These are phyloP conservation scores for Sceloporus undulatus DNA, from an alignment of 2,113 vertebrate species.

Conservation along the genomic window DNA sequence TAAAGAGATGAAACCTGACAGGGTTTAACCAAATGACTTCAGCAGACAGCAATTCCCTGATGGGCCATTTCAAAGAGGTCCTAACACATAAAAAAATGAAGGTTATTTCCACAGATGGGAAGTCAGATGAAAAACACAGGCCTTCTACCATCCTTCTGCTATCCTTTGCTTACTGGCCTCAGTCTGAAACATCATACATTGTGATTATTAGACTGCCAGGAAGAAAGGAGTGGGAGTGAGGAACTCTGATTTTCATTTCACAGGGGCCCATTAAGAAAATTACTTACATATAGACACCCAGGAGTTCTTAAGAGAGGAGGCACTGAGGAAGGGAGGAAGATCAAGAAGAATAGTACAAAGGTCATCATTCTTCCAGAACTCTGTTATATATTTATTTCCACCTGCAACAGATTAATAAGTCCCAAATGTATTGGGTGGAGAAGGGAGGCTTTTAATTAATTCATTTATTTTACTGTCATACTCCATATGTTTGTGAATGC, in stretches of 20 bases:
- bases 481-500: conserved; percentile 31
- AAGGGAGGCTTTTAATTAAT: background rate
- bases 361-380: conserved; percentile 44
- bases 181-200: conserved; percentile 4
- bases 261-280: conserved; percentile 51
- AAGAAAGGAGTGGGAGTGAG: background rate
- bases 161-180: background rate
- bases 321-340: fast-evolving
- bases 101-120: conserved; percentile 36
- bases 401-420: conserved; percentile 68
- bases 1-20: conserved; percentile 26
- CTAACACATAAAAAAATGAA: conserved; percentile 2
- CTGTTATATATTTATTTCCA: conserved; percentile 63
- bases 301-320: conserved; percentile 28
- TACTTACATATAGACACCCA: conserved; percentile 64
- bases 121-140: conserved; percentile 34
- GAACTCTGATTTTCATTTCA: conserved; percentile 55
- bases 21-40: conserved; percentile 21
- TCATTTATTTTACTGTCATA: conserved; percentile 50
- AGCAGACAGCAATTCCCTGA: conserved; percentile 15
- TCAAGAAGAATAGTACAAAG: conserved; percentile 30
- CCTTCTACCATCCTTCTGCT: background rate
- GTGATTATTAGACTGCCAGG: conserved; percentile 40
- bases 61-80: background rate
- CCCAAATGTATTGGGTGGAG: conserved; percentile 49